Conservation (phyloP, 2,113 vertebrate genomes). For the Ageneiosus marmoratus region DNA sequence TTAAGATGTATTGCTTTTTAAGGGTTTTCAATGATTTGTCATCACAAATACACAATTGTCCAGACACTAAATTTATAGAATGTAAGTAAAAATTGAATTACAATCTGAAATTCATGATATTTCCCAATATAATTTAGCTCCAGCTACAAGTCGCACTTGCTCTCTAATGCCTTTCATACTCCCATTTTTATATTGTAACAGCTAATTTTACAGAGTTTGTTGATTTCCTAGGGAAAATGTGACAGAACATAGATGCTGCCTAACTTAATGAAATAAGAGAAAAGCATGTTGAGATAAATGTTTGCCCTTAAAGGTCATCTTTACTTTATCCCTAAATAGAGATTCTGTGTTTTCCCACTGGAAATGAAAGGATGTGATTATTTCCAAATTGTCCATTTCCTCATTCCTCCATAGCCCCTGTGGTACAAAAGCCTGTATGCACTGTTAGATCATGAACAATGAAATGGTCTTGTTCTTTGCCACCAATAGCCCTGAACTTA, state of each 20-base stretch:
- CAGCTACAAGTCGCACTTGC: background rate
- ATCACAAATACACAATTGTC: background rate
- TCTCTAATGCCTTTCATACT: background rate
- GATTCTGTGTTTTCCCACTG: slow-evolving; percentile 4
- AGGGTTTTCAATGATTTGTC: background rate
- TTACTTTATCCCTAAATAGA: slow-evolving; percentile 38
- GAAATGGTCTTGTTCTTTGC: background rate
- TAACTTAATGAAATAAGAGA: slow-evolving; percentile 5
- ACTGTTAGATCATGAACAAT: background rate
- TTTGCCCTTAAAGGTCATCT: background rate
- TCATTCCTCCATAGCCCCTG: slow-evolving; percentile 19
- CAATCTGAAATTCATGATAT: background rate
- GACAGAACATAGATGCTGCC: background rate
- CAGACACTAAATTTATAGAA: background rate
- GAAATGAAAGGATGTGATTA: slow-evolving; percentile 40
- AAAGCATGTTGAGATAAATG: background rate
- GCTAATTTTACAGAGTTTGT: background rate
- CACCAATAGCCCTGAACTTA: background rate
- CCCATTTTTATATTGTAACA: background rate
- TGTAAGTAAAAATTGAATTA: background rate
- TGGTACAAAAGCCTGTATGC: slow-evolving; percentile 5
- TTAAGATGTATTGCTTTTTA: background rate
- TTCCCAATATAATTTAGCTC: background rate
- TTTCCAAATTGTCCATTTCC: slow-evolving; percentile 47
- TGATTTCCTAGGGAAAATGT: background rate